These are phyloP conservation scores for Edolisoma coerulescens DNA, from an alignment of 2,113 vertebrate species.

Conservation along the genomic window DNA sequence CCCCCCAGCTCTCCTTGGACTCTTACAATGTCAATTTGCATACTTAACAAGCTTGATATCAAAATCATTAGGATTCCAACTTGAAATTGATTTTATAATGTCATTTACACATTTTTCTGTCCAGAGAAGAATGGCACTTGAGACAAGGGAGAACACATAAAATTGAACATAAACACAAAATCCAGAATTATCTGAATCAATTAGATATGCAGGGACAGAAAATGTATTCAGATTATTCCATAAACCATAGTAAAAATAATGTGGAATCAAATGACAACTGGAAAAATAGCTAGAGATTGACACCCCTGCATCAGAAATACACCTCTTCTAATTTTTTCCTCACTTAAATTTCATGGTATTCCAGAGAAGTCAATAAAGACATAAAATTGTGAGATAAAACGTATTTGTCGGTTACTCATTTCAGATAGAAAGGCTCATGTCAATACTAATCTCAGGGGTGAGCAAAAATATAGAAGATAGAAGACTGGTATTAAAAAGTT, in stretches of 20 bases:
- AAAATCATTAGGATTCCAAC: not conserved
- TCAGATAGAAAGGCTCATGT: not conserved
- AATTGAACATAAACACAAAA: not conserved
- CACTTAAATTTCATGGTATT: not conserved
- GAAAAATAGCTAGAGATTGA: constrained; percentile 5
- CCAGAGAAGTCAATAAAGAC: not conserved
- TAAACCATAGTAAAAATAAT: constrained; percentile 27
- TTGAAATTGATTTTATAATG: not conserved
- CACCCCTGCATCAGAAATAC: not conserved
- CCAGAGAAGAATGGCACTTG: not conserved
- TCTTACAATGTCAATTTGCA: not conserved
- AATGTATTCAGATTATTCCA: constrained; percentile 30
- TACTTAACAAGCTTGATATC: not conserved
- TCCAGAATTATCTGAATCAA: constrained; percentile 23
- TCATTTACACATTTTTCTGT: not conserved
- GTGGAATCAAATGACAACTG: not conserved
- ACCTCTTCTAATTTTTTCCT: constrained; percentile 9
- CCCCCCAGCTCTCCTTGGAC: not conserved
- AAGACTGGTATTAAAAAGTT: not conserved
- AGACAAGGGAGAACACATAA: not conserved
- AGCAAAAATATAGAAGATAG: not conserved
- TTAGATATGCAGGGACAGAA: not conserved
- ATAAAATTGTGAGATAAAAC: not conserved
- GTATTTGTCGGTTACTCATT: not conserved
- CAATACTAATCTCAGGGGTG: not conserved